These are phyloP conservation scores for Leptopterna dolabrata DNA, from an alignment of 2,888 invertebrate genomes.

Conservation along the genomic window DNA sequence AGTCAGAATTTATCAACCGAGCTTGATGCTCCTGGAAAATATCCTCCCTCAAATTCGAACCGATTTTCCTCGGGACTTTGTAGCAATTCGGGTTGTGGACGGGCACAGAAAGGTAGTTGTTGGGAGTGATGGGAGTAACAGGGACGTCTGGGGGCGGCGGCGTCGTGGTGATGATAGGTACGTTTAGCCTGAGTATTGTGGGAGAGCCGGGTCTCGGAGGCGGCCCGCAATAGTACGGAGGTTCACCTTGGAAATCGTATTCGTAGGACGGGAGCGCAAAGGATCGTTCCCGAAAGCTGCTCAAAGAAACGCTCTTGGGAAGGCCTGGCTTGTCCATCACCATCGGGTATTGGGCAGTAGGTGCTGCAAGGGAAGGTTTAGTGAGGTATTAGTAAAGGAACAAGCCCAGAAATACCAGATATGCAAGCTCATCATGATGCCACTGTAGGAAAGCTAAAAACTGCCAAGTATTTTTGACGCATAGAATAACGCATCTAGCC, in stretches of 20 bases:
- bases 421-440: not conserved
- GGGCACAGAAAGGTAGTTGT: constrained; percentile 60
- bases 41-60: constrained; percentile 62
- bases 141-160: constrained; percentile 56
- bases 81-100: constrained; percentile 61
- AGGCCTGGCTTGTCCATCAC: constrained; percentile 54
- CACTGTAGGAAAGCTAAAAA: not conserved
- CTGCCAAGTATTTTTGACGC: no score
- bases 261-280: constrained; percentile 15
- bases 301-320: constrained; percentile 57
- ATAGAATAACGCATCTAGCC: no score
- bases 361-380: constrained; percentile 49
- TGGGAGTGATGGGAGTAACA: constrained; percentile 54
- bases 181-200: constrained; percentile 56
- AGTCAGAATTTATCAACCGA: constrained; percentile 63
- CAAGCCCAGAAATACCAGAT: not conserved
- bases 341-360: constrained; percentile 22
- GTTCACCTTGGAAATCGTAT: constrained; percentile 52
- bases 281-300: constrained; percentile 54
- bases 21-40: constrained; percentile 64
- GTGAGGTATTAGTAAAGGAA: constrained; percentile 39
- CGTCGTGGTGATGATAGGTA: constrained; percentile 56
- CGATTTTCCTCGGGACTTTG: constrained; percentile 61
- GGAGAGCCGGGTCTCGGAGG: constrained; percentile 58
- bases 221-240: constrained; percentile 25